phyloP scores from a whole-genome alignment of 2,888 invertebrate genomes.

The Scotopteryx bipunctaria region DNA sequence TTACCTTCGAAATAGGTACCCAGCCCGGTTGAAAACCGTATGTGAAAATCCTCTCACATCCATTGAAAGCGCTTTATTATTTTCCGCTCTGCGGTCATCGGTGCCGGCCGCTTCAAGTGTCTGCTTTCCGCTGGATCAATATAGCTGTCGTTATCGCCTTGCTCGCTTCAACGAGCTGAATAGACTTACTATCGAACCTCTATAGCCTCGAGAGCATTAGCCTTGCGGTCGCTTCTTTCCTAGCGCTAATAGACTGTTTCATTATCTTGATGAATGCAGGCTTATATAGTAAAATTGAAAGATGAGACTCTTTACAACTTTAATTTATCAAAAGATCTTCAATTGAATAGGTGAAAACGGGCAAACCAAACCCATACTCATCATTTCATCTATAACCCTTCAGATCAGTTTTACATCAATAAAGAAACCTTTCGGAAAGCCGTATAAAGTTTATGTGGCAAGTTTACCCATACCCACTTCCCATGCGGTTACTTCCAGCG shows the following conservation, averaged over 20 bases:
- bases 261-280: no score
- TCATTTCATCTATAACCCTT: slow-evolving; percentile 1
- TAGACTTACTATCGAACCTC: slow-evolving; percentile 14
- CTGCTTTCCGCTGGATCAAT: slow-evolving; percentile 41
- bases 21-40: neutral
- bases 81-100: slow-evolving; percentile 43
- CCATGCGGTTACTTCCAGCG: slow-evolving; percentile 22
- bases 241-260: slow-evolving; percentile 1
- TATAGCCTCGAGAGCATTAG: slow-evolving; percentile 10
- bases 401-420: slow-evolving; percentile 7
- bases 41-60: slow-evolving; percentile 9
- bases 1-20: neutral
- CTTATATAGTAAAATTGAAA: no score
- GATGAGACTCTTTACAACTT: no score
- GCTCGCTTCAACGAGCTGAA: slow-evolving; percentile 30
- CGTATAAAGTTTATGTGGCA: slow-evolving; percentile 24
- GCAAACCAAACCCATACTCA: no score
- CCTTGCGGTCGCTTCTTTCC: slow-evolving; percentile 10
- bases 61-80: slow-evolving; percentile 42
- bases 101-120: slow-evolving; percentile 29
- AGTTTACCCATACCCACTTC: slow-evolving; percentile 25
- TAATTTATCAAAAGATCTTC: neutral
- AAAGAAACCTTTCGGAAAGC: slow-evolving; percentile 16
- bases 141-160: slow-evolving; percentile 41
- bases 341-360: neutral